phyloP scores from a whole-genome alignment of 2,797 vertebrate species.

The Fratercula arctica region DNA sequence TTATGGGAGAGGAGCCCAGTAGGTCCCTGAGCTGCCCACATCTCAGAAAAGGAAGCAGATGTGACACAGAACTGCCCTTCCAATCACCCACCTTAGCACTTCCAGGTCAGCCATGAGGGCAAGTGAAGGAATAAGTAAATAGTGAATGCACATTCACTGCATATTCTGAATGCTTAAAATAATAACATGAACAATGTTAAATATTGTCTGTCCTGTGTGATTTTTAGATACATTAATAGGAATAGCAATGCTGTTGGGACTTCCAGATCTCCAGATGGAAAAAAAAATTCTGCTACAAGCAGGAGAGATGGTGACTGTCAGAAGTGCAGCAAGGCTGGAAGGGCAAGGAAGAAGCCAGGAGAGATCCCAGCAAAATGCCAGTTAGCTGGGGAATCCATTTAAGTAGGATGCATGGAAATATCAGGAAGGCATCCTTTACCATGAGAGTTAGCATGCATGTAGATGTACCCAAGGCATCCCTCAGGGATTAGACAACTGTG shows the following conservation, averaged over 20 bases:
- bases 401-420: neutral
- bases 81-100: neutral
- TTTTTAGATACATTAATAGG: neutral
- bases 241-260: neutral
- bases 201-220: neutral
- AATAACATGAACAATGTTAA: neutral
- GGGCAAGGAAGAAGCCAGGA: neutral
- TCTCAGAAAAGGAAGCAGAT: neutral
- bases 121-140: neutral
- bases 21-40: neutral
- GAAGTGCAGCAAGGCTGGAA: constrained; percentile 15
- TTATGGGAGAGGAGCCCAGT: neutral
- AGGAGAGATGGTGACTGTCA: constrained; percentile 12
- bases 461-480: neutral
- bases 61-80: neutral
- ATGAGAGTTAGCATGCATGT: neutral
- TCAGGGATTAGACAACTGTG: neutral
- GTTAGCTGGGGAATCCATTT: neutral
- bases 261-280: constrained; percentile 47
- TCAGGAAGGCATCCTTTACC: neutral
- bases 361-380: neutral
- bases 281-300: neutral
- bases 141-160: neutral
- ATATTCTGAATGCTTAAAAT: neutral
- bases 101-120: neutral